A percentile compares a stretch with the other conserved stretches of the same genome.
These are phyloP conservation scores for Calosoma granatense DNA, from an alignment of 1,140 invertebrate species.

Conservation along the genomic window DNA sequence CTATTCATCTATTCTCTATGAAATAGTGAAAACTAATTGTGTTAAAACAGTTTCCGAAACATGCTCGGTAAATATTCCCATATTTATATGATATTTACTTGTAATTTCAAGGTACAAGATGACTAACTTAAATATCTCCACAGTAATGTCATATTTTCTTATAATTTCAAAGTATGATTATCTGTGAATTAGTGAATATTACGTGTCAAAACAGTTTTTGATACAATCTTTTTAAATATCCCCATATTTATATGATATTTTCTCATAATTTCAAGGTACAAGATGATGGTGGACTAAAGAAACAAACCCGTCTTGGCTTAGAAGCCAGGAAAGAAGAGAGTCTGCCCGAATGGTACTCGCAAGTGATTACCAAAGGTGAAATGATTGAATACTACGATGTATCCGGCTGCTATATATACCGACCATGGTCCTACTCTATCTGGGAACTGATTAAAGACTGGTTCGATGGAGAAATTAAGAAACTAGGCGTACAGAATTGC, in stretches of 20 bases:
- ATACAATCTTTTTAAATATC: conserved; percentile 17
- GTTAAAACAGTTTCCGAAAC: too few relatives aligned
- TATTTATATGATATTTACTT: too few relatives aligned
- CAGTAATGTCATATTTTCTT: too few relatives aligned
- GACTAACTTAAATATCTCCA: neutral
- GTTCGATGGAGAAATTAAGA: conserved; percentile 85
- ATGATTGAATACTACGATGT: conserved; percentile 99
- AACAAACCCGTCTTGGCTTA: conserved; percentile 84
- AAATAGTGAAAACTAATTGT: too few relatives aligned
- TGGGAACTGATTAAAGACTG: conserved; percentile 90
- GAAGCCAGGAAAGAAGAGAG: conserved; percentile 90
- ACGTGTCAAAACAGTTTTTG: conserved; percentile 20
- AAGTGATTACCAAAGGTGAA: conserved; percentile 96
- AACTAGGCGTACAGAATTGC: conserved; percentile 89
- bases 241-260: conserved; percentile 13
- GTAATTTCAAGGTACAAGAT: too few relatives aligned
- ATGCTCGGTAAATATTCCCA: too few relatives aligned
- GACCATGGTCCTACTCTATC: conserved; percentile 94
- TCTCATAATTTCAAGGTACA: conserved; percentile 34
- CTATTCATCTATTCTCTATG: too few relatives aligned
- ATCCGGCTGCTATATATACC: conserved; percentile 95
- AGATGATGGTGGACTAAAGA: conserved; percentile 52
- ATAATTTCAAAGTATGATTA: too few relatives aligned
- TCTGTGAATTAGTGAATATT: too few relatives aligned
- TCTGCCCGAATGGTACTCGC: conserved; percentile 96